A percentile compares a stretch with the other conserved stretches of the same genome.
Conservation (phyloP, 2,797 vertebrate species). For the Chrysocyon brachyurus region DNA sequence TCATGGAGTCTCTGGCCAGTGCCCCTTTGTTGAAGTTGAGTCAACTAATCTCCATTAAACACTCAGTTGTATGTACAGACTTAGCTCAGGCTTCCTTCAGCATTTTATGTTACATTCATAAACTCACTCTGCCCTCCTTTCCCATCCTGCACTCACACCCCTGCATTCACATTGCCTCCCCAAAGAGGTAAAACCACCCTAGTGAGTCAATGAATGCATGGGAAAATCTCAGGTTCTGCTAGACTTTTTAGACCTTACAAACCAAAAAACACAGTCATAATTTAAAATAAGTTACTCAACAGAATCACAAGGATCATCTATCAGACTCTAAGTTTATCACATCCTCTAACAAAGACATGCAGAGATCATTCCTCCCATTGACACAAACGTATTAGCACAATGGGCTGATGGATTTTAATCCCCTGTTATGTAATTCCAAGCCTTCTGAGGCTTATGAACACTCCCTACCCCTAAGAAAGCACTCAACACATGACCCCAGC, state of each 20-base stretch:
- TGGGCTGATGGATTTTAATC: too few species aligned
- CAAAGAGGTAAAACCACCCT: background rate
- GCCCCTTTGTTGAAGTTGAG: background rate
- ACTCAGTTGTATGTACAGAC: background rate
- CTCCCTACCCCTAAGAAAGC: background rate
- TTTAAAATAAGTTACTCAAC: background rate
- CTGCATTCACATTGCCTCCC: background rate
- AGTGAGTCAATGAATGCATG: rapidly evolving
- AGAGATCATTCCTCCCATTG: background rate
- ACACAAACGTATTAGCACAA: too few species aligned
- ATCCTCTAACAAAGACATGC: too few species aligned
- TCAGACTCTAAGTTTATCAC: background rate
- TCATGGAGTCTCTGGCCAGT: background rate
- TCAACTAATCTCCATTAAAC: background rate
- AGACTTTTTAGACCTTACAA: background rate
- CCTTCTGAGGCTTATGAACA: background rate
- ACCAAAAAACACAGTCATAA: background rate
- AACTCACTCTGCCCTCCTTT: background rate
- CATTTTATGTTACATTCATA: too few species aligned
- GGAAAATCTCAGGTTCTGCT: background rate
- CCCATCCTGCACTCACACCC: background rate
- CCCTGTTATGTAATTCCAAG: background rate
- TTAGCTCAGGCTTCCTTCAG: background rate
- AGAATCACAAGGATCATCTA: background rate
- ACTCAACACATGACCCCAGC: rapidly evolving